These are phyloP conservation scores for Timandra comae DNA, from an alignment of 2,888 invertebrate genomes.

Conservation along the genomic window DNA sequence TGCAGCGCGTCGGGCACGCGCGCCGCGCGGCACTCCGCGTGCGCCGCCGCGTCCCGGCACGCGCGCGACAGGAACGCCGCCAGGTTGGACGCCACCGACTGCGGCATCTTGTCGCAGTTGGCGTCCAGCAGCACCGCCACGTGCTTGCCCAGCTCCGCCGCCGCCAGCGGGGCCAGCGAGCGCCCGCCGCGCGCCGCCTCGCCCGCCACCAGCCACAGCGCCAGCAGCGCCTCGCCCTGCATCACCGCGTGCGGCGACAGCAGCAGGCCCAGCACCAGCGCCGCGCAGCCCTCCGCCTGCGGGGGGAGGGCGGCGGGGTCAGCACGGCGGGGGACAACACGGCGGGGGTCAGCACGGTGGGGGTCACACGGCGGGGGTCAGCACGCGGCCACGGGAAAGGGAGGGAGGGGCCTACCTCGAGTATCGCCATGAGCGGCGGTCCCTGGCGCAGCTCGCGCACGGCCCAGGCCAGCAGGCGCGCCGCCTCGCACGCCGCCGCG, in stretches of 20 bases:
- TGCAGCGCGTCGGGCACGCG: too few species aligned
- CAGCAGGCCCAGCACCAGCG: conserved; percentile 88
- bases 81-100: conserved; percentile 59
- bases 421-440: conserved; percentile 1
- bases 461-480: conserved; percentile 85
- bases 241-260: conserved; percentile 89
- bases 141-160: conserved; percentile 72
- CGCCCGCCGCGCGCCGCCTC: conserved; percentile 93
- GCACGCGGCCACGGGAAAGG: too few species aligned
- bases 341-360: too few species aligned
- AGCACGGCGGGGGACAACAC: too few species aligned
- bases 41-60: too few species aligned
- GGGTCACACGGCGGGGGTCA: too few species aligned
- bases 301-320: too few species aligned
- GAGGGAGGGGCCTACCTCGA: too few species aligned
- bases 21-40: too few species aligned
- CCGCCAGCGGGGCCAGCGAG: conserved; percentile 79
- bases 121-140: conserved; percentile 66
- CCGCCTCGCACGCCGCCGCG: conserved; percentile 89
- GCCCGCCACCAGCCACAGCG: conserved; percentile 86
- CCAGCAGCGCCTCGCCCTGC: conserved; percentile 89
- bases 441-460: conserved; percentile 22
- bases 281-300: conserved; percentile 81
- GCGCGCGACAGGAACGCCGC: too few species aligned
- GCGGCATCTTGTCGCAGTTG: conserved; percentile 66